Evolutionary conservation across 1,140 invertebrate species (phyloP), one percentile per base, ranked within the genome.

Genomic region (Lithobius niger): DNA sequence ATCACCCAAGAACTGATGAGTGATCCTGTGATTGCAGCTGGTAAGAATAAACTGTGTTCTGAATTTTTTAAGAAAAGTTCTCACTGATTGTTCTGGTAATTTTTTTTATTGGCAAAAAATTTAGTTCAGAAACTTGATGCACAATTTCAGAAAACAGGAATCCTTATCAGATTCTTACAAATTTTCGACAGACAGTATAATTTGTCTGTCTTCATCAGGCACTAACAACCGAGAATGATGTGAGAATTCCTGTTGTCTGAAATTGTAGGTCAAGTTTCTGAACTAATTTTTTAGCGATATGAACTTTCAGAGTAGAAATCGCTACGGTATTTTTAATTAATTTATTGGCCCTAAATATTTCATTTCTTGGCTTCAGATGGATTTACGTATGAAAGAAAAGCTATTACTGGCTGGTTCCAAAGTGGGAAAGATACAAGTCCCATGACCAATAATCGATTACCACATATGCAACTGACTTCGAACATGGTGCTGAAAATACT

Each of bases 1-100:
- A 87, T 88, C 21, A 88, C 84, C 0, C 82, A 84, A 50, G 82
- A 86, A 62, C 73, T 88, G 25, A 86, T 88, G 83, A 75, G 73
- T 54, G 81, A 86, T 65, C 84, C 85, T 16, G 84, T 88, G 3
- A 77, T 77, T 26, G 84, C 82, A 62, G 70, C 77, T 63, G 82
- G 81, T 83, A 66, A 64, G n/a, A n/a, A n/a, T n/a, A n/a, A n/a
- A n/a, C n/a, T n/a, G n/a, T n/a, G n/a, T n/a, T n/a, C n/a, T n/a
- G n/a, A n/a, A n/a, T n/a, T n/a, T n/a, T n/a, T n/a, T n/a, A n/a
- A n/a, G n/a, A n/a, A n/a, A n/a, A n/a, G n/a, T n/a, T n/a, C n/a
- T n/a, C n/a, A n/a, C n/a, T 40, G 10, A 40, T 40, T 13, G 18
- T 40, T 40, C 18, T 13, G 18, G 31, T 40, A 40, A 40, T 40